Base-by-base conservation (phyloP, 2,113 vertebrate species). In the Brachionichthys hirsutus region DNA sequence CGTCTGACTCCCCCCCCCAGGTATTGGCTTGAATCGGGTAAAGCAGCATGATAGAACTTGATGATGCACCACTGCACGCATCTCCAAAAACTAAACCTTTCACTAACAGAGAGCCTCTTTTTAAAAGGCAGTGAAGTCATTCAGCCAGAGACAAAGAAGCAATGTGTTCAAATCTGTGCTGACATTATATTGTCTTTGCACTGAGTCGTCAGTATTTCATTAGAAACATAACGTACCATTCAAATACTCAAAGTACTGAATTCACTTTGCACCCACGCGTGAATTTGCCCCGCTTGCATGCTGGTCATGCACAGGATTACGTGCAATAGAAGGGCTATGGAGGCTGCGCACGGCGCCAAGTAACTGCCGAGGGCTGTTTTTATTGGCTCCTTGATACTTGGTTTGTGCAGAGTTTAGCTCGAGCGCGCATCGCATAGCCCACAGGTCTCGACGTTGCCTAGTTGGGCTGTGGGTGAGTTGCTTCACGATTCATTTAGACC, bases 361-460 rank as follows among this genome's bases (percentile, higher is more conserved):
- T 62, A 53, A 49, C 54, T 71, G 68, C 68, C 24, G 61, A 81
- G 65, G 65, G 43, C 57, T 75, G 70, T 73, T 83, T 83, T 86
- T 80, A 86, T 77, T 86, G 84, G 82, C 76, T 84, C 64, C 69
- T 83, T 59, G 59, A 62, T 54, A 38, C 58, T 73, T 54, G 79
- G 73, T 77, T 79, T 56, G n/a, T 12, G 48, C 53, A 50, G 72
- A 69, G 77, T 68, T 73, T 53, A 77, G 63, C 62, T 59, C n/a
- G 40, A 71, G 49, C 70, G 71, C 68, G 62, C 68, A 74, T 49
- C 68, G 62, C 68, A 74, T 49, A 46, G 70, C 78, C 67, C 16
- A 19, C 63, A 51, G 84, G 75, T 80, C 67, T 76, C 73, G 67
- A 84, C 73, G 70, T 67, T 62, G 77, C 70, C 24, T 30, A 30